Conservation (phyloP, 2,113 vertebrate species). For the Pangasianodon gigas region DNA sequence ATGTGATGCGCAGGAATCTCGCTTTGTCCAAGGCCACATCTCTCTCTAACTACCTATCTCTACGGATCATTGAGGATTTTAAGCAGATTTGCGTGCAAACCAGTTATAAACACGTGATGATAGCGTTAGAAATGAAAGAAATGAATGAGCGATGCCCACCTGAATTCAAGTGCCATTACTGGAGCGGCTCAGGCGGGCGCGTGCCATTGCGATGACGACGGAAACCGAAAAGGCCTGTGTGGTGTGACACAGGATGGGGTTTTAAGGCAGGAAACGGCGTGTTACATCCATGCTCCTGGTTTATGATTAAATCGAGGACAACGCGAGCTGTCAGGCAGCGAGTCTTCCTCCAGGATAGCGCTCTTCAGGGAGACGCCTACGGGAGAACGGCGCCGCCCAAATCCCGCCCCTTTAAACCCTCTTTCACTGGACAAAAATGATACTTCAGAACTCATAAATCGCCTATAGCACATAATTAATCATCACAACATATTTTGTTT, state of each 20-base stretch:
- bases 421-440: neutral
- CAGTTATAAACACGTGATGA: neutral
- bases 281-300: constrained; percentile 34
- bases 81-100: neutral
- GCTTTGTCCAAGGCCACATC: constrained; percentile 41
- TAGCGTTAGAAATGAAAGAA: constrained; percentile 18
- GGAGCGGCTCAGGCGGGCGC: constrained; percentile 45
- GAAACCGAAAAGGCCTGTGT: constrained; percentile 6
- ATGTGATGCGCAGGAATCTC: constrained; percentile 55
- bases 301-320: constrained; percentile 41
- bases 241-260: neutral
- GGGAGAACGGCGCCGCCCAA: constrained; percentile 27
- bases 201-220: constrained; percentile 40
- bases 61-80: neutral
- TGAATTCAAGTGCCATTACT: constrained; percentile 64
- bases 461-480: neutral
- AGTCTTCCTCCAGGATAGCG: constrained; percentile 61
- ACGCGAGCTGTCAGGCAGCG: constrained; percentile 51
- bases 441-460: neutral
- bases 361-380: constrained; percentile 52
- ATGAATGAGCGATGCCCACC: constrained; percentile 58
- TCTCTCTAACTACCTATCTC: neutral
- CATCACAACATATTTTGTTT: neutral
- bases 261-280: constrained; percentile 2
- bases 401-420: constrained; percentile 40